A percentile compares a stretch with the other conserved stretches of the same genome.
Evolutionary conservation across 2,888 invertebrate species (phyloP).

Genomic region (Amiota communis): DNA sequence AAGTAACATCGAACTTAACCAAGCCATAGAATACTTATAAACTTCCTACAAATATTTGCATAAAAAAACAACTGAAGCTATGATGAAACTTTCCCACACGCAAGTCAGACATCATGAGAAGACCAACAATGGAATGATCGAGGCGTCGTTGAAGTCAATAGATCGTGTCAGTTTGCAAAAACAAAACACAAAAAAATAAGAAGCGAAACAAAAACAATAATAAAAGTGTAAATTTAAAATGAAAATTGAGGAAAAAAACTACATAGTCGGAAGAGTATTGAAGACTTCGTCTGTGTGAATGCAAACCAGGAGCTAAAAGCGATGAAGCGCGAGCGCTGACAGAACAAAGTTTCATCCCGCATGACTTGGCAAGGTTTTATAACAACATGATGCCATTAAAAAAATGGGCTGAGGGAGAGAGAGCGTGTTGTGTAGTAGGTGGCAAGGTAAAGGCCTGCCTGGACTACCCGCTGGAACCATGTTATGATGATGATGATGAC

Average conservation of each 20-base stretch:
- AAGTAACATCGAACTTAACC: neutral
- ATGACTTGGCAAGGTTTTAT: constrained; percentile 23
- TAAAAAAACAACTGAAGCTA: neutral
- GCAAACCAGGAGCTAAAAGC: constrained; percentile 1
- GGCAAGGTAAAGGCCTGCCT: constrained; percentile 9
- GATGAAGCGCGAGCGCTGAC: neutral
- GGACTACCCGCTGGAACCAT: neutral
- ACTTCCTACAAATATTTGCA: constrained; percentile 7
- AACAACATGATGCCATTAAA: constrained; percentile 24
- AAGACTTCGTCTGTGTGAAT: constrained; percentile 3
- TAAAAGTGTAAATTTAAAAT: constrained; percentile 33
- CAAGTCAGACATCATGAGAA: constrained; percentile 12
- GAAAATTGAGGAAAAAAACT: constrained; percentile 25
- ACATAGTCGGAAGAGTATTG: constrained; percentile 3
- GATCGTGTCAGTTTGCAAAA: constrained; percentile 32
- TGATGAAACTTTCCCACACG: constrained; percentile 38
- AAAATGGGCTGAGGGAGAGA: constrained; percentile 7
- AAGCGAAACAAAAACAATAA: constrained; percentile 1
- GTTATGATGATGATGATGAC: neutral
- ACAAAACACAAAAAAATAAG: constrained; percentile 8
- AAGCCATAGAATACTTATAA: neutral
- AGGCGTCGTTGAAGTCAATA: constrained; percentile 32
- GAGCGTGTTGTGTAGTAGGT: constrained; percentile 7
- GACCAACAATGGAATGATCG: neutral
- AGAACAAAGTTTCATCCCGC: neutral